phyloP scores from a whole-genome alignment of 2,113 vertebrate species.

The Lasiurus borealis region DNA sequence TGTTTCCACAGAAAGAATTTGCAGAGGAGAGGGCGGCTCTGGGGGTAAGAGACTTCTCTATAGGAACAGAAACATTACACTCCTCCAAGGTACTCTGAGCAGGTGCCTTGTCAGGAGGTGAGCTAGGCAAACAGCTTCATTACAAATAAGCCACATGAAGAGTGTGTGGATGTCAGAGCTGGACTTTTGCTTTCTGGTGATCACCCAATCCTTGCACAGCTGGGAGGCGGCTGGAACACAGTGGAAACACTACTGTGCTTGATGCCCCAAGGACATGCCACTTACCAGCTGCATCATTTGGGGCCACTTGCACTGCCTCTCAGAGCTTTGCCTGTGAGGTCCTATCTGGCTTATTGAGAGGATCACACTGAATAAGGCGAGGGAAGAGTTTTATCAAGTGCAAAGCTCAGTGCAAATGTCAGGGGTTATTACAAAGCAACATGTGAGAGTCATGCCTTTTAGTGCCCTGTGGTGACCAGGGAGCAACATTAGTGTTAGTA shows the following conservation, averaged over 20 bases:
- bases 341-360: not conserved
- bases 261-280: not conserved
- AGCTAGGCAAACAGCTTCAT: constrained; percentile 15
- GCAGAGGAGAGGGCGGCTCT: not conserved
- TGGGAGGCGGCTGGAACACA: not conserved
- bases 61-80: not conserved
- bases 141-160: not conserved
- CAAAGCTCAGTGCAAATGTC: not conserved
- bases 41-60: not conserved
- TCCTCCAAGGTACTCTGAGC: not conserved
- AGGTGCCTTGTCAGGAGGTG: not conserved
- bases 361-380: not conserved
- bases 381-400: not conserved
- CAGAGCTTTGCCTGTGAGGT: not conserved
- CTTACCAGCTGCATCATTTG: constrained; percentile 9
- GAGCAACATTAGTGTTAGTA: not conserved
- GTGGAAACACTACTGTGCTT: constrained; percentile 2
- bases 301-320: not conserved
- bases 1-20: constrained; percentile 52
- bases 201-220: not conserved
- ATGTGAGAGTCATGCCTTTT: not conserved
- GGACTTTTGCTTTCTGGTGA: constrained; percentile 17
- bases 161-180: not conserved
- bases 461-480: not conserved
- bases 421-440: not conserved